Base-by-base conservation (phyloP, 2,113 vertebrate genomes). In the Aptenodytes patagonicus region DNA sequence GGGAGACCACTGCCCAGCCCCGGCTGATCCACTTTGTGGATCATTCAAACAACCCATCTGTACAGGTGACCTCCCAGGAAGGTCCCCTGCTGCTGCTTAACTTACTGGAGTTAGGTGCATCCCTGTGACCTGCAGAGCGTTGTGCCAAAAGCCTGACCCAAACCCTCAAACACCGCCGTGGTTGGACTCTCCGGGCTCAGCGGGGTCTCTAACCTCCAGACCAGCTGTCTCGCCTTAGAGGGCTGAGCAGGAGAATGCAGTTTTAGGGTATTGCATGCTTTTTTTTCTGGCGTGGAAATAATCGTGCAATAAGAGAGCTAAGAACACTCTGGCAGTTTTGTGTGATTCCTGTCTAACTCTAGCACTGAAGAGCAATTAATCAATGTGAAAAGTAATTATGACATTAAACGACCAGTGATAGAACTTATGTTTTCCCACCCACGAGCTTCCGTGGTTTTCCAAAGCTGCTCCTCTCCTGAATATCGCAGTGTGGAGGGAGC, bases 331-430 rank as follows among this genome's bases (percentile, higher is more conserved):
- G 31, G 52, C 62, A 55, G n/a, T 81, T 88, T 71, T 85, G 83
- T 5, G 15, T 18, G 70, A 82, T 86, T 68, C 57, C 17, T 68
- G 83, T 89, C 58, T 58, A 86, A 69, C 66, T 78, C 42, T 26
- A 75, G 40, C 22, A 9, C 58, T 6, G 22, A 61, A 22, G 52
- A 85, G 64, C 88, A 68, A 62, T 85, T 89, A 77, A 86, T 92
- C 85, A 51, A 73, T 57, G 76, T 71, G 90, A 90, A 83, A 82
- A 87, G 44, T 75, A 89, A 97, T 94, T 72, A 93, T 95, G 73
- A 82, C 90, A 81, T 93, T 95, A 97, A 95, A 52, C 0, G 24
- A 84, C 93, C 44, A 64, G 24, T 71, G 79, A 55, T 46, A 70
- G 81, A 93, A 89, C 64, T 90, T 72, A 46, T 73, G 81, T 70